phyloP scores from a whole-genome alignment of 2,113 vertebrate species.

The Sander lucioperca region DNA sequence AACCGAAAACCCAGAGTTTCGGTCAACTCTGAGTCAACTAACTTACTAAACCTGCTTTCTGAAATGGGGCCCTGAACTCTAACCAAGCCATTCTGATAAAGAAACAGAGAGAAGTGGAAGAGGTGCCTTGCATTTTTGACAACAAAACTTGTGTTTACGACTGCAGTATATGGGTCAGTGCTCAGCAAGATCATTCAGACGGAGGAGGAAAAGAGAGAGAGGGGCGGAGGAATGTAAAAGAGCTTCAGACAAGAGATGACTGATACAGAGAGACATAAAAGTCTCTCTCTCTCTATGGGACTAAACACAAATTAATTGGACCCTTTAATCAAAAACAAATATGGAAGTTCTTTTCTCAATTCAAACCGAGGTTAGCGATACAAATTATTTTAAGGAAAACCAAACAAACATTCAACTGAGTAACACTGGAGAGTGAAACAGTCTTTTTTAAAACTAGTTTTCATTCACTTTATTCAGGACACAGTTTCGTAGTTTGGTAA shows the following conservation, averaged over 20 bases:
- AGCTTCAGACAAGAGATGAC: background rate
- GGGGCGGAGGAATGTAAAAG: background rate
- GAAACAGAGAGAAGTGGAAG: background rate
- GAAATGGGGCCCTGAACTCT: too few species aligned
- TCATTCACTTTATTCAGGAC: too few species aligned
- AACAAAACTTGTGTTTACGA: background rate
- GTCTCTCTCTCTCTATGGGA: background rate
- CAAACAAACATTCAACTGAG: too few species aligned
- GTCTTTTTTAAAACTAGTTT: too few species aligned
- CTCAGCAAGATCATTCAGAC: slow-evolving; percentile 4
- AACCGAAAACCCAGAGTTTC: too few species aligned
- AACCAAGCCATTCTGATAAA: background rate
- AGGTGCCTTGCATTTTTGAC: background rate
- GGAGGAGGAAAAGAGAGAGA: slow-evolving; percentile 25
- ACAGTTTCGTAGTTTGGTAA: too few species aligned
- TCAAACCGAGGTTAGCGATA: background rate
- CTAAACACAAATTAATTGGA: background rate
- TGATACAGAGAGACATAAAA: background rate
- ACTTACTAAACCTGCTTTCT: too few species aligned
- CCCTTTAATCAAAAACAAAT: background rate
- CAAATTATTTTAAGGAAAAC: background rate
- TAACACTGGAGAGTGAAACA: too few species aligned
- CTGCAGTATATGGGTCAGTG: slow-evolving; percentile 19
- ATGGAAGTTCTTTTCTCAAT: background rate
- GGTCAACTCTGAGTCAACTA: too few species aligned